phyloP scores from a whole-genome alignment of 2,888 invertebrate genomes.

The Cataglyphis cursor region DNA sequence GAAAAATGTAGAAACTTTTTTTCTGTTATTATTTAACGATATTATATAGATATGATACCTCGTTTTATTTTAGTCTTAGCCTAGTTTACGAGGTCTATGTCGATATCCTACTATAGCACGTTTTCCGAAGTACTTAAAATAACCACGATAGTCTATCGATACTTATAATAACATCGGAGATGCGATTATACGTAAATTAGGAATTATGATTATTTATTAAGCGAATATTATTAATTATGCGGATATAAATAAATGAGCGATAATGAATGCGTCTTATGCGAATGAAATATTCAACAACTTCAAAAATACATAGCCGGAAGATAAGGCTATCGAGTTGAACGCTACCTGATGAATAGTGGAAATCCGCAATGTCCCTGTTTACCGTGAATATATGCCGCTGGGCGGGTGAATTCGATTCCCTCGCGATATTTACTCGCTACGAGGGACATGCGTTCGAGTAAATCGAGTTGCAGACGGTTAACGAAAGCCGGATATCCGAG shows the following conservation, averaged over 20 bases:
- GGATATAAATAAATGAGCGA: not conserved
- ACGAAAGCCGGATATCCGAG: conserved; percentile 45
- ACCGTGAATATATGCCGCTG: conserved; percentile 3
- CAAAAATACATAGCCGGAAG: conserved; percentile 1
- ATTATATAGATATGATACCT: not conserved
- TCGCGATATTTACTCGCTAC: conserved; percentile 39
- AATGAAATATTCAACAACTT: conserved; percentile 17
- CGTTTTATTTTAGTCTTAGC: not conserved
- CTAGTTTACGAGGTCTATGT: not conserved
- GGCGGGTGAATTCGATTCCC: conserved; percentile 36
- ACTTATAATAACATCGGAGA: not conserved
- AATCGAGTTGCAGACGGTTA: conserved; percentile 36
- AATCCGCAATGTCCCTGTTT: conserved; percentile 27
- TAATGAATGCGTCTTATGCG: not conserved
- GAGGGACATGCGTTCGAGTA: conserved; percentile 28
- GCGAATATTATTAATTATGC: not conserved
- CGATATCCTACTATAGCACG: not conserved
- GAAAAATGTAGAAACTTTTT: not conserved
- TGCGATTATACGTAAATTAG: not conserved
- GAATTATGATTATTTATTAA: not conserved
- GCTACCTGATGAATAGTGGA: conserved; percentile 12
- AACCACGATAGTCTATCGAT: not conserved
- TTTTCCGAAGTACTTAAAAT: not conserved
- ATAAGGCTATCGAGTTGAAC: conserved; percentile 7
- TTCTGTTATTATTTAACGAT: not conserved